Evolutionary conservation across 2,888 invertebrate genomes (phyloP).

Genomic region (Falcaria lacertinaria): DNA sequence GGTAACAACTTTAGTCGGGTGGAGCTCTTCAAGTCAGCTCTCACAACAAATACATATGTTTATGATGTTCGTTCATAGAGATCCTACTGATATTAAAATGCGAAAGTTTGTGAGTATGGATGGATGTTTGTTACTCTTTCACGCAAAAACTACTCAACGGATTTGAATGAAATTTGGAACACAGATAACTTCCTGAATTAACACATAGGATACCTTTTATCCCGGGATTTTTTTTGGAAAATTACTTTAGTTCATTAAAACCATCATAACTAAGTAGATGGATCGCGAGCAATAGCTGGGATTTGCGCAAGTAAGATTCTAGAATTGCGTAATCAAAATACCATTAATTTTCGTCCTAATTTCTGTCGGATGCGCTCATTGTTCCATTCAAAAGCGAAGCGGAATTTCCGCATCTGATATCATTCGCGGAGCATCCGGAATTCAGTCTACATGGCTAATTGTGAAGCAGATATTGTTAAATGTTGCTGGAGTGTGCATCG

Average conservation of each 20-base stretch:
- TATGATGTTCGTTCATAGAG: no score
- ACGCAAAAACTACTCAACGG: no score
- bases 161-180: no score
- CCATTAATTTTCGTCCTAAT: conserved; percentile 12
- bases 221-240: no score
- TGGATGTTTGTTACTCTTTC: no score
- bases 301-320: neutral
- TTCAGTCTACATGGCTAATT: conserved; percentile 6
- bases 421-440: conserved; percentile 1
- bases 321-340: conserved; percentile 10
- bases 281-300: no score
- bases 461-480: conserved; percentile 6
- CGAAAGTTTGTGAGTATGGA: no score
- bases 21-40: conserved; percentile 2
- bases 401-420: conserved; percentile 3
- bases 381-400: neutral
- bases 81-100: no score
- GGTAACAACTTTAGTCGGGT: conserved; percentile 3
- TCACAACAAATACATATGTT: neutral
- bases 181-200: no score
- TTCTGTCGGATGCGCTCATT: conserved; percentile 4
- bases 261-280: no score
- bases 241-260: no score
- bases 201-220: no score
- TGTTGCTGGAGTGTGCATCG: neutral